Evolutionary conservation across 2,113 vertebrate genomes (phyloP), one percentile per base, ranked within the genome.

Genomic region (Rostratula benghalensis): DNA sequence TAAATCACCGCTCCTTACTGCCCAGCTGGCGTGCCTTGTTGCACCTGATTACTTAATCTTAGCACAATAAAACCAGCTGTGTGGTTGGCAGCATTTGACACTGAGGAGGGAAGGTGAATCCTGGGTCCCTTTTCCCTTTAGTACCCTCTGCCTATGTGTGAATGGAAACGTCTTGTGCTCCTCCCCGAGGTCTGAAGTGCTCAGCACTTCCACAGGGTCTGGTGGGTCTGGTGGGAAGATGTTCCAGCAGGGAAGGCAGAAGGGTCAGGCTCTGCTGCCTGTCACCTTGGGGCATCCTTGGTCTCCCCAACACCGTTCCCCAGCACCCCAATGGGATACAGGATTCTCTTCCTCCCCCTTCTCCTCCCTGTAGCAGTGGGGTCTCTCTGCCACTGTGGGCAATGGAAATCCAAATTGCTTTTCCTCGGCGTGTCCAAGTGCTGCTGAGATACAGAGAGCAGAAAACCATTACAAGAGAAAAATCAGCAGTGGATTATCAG

Each of bases 161-260:
- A 21, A 6, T 7, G 5, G 41, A 61, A 82, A 11, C 3, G 5
- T 37, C 7, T 31, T 11, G 11, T 37, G 31, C 50, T n/a, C 31
- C 18, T 33, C 22, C 31, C 11, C 0, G 0, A 8, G 56, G 35
- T 50, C 57, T 19, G 54, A 10, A 39, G 45, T 6, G 74, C 51
- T 8, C 53, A n/a, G 53, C 27, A 2, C 41, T 45, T 48, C n/a
- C 4, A 30, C 28, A 37, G 15, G 64, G 13, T 57, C 56, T 35
- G 43, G 43, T 43, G 15, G 64, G 13, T 57, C 56, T 35, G 43
- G 43, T 43, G 43, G 46, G 20, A 33, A 31, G 27, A 19, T 31
- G 13, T 37, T 51, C 10, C 14, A 59, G 28, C 21, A 50, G 54
- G 69, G 68, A 74, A 27, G 9, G 57, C 16, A 45, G 92, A 11